Evolutionary conservation across 2,797 vertebrate genomes (phyloP), one percentile per base, ranked within the genome.

Genomic region (Serranus cabrilla): DNA sequence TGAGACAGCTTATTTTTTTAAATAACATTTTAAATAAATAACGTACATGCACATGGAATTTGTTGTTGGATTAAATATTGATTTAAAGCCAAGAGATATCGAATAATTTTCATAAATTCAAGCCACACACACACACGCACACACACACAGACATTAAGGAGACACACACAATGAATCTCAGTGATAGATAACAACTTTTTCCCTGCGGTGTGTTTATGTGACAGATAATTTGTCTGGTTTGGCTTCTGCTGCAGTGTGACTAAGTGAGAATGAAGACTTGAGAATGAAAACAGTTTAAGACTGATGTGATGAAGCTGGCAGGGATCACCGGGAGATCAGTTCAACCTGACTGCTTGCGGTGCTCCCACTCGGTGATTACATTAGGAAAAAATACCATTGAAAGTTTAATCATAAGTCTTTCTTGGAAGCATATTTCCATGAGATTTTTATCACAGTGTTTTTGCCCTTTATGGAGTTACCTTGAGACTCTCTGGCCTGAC

Each of bases 391-490:
- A 74, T 61, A 83, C 67, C 49, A 51, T 52, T 72, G 51, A 55
- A 87, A 64, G 77, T 80, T 82, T 57, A 76, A 67, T 82, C 66
- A 49, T 40, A 59, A 77, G 49, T 80, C 73, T 71, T 88, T 85
- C 82, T 86, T 52, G 64, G 81, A 79, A 85, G 66, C 77, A 71
- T 47, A 75, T 74, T 88, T 82, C 75, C 46, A 34, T 65, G 56
- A 71, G 78, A 88, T 82, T 87, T 81, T 71, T 81, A 91, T 92
- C 90, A 54, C 73, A 64, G 43, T 65, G 54, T 79, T 82, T 90
- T 87, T 63, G 72, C 81, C 84, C 83, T 90, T 85, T 81, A 84
- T 87, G 85, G 87, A 82, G 67, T 77, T 84, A 78, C 18, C 14
- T 64, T 43, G 55, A 85, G 76, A 83, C 57, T 73, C 72, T 85